A percentile compares a stretch with the other conserved stretches of the same genome.
These are phyloP conservation scores for Frankliniella intonsa DNA, from an alignment of 2,888 invertebrate species.

Conservation along the genomic window DNA sequence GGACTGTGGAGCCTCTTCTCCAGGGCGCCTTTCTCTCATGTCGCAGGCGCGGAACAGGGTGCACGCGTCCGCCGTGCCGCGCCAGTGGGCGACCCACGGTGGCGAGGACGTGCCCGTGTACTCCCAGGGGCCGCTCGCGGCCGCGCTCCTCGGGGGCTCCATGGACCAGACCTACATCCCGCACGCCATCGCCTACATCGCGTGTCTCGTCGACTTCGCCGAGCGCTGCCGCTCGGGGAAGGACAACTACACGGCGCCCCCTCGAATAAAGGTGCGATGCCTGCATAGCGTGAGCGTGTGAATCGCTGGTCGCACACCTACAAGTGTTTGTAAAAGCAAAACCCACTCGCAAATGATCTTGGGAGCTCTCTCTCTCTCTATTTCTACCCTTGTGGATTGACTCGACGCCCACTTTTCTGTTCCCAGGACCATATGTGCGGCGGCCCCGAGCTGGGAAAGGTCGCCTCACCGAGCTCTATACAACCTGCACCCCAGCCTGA, in stretches of 20 bases:
- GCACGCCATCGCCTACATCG: slow-evolving; percentile 76
- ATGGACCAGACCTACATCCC: slow-evolving; percentile 82
- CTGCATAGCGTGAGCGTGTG: not conserved
- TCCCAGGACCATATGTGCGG: not conserved
- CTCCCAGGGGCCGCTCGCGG: slow-evolving; percentile 40
- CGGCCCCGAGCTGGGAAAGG: not conserved
- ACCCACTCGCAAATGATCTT: no score
- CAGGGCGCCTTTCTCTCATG: no score
- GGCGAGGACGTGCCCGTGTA: slow-evolving; percentile 73
- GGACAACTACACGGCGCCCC: slow-evolving; percentile 13
- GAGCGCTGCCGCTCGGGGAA: slow-evolving; percentile 50
- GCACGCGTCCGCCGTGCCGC: slow-evolving; percentile 67
- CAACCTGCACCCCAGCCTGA: not conserved
- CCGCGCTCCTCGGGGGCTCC: slow-evolving; percentile 51
- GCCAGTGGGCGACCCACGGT: slow-evolving; percentile 76
- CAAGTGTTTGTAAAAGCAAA: no score
- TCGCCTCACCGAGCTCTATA: not conserved
- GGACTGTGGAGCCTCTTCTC: no score
- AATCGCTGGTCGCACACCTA: no score
- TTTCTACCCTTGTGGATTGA: no score
- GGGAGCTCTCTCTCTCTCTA: no score
- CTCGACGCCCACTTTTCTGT: not conserved
- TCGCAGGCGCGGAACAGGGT: slow-evolving; percentile 54
- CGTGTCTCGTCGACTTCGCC: slow-evolving; percentile 66
- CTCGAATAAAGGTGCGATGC: not conserved